Conservation (phyloP, 30 jellyfish, hydroid and myxozoan genomes). For the Clytia hemisphaerica region DNA sequence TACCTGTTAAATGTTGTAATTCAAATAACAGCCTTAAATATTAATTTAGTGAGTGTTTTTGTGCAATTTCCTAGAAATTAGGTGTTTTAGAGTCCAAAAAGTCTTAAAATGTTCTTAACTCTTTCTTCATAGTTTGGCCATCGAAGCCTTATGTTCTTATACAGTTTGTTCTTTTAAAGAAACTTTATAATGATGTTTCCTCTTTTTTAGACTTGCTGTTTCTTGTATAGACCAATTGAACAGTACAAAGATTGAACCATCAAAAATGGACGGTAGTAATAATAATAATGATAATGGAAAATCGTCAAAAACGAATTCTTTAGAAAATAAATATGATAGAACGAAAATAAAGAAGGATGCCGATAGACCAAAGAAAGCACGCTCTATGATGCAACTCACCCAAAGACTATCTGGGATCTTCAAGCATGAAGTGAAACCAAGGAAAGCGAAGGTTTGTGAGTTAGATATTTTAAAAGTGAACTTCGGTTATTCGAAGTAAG, state of each 20-base stretch:
- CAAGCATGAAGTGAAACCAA: slow-evolving; percentile 47
- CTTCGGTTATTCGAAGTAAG: background rate
- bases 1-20: too few relatives aligned
- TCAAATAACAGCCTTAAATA: too few relatives aligned
- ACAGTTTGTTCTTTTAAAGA: too few relatives aligned
- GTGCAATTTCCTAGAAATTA: too few relatives aligned
- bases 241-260: background rate
- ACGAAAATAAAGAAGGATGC: background rate
- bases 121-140: too few relatives aligned
- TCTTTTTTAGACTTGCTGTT: slow-evolving; percentile 17
- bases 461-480: background rate
- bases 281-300: background rate
- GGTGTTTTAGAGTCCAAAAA: too few relatives aligned
- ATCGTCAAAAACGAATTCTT: slow-evolving; percentile 12
- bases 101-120: too few relatives aligned
- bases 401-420: slow-evolving; percentile 39
- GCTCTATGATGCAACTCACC: background rate
- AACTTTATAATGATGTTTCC: too few relatives aligned
- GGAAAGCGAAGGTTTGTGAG: slow-evolving; percentile 45
- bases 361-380: background rate
- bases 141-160: too few relatives aligned
- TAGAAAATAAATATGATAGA: background rate
- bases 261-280: background rate
- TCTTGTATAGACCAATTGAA: slow-evolving; percentile 25
- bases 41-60: too few relatives aligned